Evolutionary conservation across 2,888 invertebrate genomes (phyloP).

Genomic region (Epinotia ramella): DNA sequence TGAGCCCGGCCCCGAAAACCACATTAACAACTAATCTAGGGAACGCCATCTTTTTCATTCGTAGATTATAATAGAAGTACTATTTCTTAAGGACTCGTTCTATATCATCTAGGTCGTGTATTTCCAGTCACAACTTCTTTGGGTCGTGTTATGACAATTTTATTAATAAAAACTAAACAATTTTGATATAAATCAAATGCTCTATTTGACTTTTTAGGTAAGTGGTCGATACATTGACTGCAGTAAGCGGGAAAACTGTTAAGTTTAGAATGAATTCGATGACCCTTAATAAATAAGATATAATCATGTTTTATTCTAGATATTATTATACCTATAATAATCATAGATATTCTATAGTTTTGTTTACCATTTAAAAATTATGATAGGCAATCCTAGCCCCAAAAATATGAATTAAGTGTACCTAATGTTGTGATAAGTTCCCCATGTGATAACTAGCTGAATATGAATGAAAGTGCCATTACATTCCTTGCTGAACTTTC

Average conservation of each 20-base stretch:
- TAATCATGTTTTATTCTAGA: slow-evolving; percentile 47
- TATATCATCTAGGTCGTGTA: background rate
- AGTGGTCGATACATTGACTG: background rate
- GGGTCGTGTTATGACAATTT: background rate
- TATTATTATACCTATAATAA: slow-evolving; percentile 25
- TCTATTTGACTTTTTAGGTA: background rate
- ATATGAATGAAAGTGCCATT: slow-evolving; percentile 74
- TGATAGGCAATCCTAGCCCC: slow-evolving; percentile 49
- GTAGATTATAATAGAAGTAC: background rate
- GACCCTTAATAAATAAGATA: slow-evolving; percentile 37
- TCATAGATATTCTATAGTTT: slow-evolving; percentile 36
- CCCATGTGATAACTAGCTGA: slow-evolving; percentile 73
- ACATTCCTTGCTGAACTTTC: slow-evolving; percentile 46
- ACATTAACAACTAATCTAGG: slow-evolving; percentile 30
- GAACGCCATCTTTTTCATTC: background rate
- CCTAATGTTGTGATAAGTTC: slow-evolving; percentile 49
- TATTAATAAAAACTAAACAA: background rate
- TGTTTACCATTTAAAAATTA: slow-evolving; percentile 44
- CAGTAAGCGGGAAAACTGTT: background rate
- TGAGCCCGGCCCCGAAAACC: slow-evolving; percentile 42
- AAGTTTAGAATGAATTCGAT: slow-evolving; percentile 7
- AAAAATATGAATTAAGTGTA: slow-evolving; percentile 54
- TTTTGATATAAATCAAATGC: background rate
- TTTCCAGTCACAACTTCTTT: background rate
- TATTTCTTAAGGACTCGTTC: background rate